Conservation (phyloP, 2,888 invertebrate species). For the Drosophila siamana region DNA sequence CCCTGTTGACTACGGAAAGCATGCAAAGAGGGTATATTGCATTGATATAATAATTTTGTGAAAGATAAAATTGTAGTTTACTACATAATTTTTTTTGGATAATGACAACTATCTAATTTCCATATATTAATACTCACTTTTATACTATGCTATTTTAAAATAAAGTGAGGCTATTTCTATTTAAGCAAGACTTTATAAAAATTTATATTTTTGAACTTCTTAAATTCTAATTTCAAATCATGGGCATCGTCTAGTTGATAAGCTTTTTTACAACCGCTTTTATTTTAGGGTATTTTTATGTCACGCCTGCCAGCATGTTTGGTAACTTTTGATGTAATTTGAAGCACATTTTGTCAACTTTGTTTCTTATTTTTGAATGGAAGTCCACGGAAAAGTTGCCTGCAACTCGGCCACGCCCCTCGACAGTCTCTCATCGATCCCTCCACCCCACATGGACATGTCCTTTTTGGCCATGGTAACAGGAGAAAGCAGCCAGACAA, state of each 20-base stretch:
- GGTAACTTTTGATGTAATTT: slow-evolving; percentile 40
- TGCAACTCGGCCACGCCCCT: slow-evolving; percentile 31
- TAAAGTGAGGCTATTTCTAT: too few relatives aligned
- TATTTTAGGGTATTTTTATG: not conserved
- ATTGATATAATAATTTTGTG: too few relatives aligned
- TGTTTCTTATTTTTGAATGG: slow-evolving; percentile 32
- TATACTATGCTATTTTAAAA: too few relatives aligned
- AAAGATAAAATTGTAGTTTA: too few relatives aligned
- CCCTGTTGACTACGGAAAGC: not conserved
- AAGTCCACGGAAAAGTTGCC: slow-evolving; percentile 24
- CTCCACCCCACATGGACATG: not conserved
- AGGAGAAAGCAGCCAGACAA: slow-evolving; percentile 51
- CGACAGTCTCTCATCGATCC: not conserved
- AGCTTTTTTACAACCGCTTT: too few relatives aligned
- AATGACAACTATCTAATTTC: too few relatives aligned
- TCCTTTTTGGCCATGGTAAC: slow-evolving; percentile 30
- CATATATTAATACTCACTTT: too few relatives aligned
- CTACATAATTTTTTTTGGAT: too few relatives aligned
- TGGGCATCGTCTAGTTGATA: too few relatives aligned
- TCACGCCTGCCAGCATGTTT: not conserved
- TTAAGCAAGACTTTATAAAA: too few relatives aligned
- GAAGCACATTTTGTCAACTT: slow-evolving; percentile 47
- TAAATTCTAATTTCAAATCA: too few relatives aligned
- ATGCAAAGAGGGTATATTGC: not conserved
- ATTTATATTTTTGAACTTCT: too few relatives aligned